phyloP scores from a whole-genome alignment of 92 coral and sea anemone genomes.

The Nematostella vectensis region DNA sequence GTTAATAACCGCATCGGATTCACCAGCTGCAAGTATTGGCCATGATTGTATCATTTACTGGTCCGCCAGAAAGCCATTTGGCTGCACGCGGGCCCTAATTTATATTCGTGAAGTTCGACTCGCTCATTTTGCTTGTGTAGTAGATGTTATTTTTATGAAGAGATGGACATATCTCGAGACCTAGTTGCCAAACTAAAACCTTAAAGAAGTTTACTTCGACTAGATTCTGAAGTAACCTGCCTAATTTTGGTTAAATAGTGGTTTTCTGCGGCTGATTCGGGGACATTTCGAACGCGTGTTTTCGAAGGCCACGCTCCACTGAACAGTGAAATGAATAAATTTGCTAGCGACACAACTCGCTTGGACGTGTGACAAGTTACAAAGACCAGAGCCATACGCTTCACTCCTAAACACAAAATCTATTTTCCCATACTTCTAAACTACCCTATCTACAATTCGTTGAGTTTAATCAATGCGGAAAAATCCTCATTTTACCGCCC shows the following conservation, averaged over 20 bases:
- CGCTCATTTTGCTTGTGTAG: slow-evolving; percentile 27
- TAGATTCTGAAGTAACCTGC: neutral
- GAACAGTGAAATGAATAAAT: slow-evolving; percentile 76
- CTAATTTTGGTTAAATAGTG: neutral
- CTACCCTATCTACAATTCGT: too few relatives aligned
- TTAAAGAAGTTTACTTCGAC: neutral
- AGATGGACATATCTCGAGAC: too few relatives aligned
- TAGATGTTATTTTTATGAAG: slow-evolving; percentile 7
- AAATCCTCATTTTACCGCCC: neutral
- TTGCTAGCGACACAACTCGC: slow-evolving; percentile 24
- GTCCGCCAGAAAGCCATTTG: slow-evolving; percentile 4
- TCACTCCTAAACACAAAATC: too few relatives aligned
- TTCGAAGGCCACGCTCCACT: slow-evolving; percentile 84
- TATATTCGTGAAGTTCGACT: slow-evolving; percentile 22
- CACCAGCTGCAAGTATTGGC: neutral
- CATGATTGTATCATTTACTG: neutral
- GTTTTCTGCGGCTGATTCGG: slow-evolving; percentile 7
- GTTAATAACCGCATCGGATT: neutral
- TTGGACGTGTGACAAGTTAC: slow-evolving; percentile 24
- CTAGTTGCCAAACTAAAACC: too few relatives aligned
- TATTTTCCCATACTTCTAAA: too few relatives aligned
- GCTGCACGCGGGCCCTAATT: slow-evolving; percentile 16
- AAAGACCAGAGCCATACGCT: slow-evolving; percentile 2
- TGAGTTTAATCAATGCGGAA: neutral
- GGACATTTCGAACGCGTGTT: slow-evolving; percentile 93